These are phyloP conservation scores for Campoletis raptor DNA, from an alignment of 2,888 invertebrate genomes.

Conservation along the genomic window DNA sequence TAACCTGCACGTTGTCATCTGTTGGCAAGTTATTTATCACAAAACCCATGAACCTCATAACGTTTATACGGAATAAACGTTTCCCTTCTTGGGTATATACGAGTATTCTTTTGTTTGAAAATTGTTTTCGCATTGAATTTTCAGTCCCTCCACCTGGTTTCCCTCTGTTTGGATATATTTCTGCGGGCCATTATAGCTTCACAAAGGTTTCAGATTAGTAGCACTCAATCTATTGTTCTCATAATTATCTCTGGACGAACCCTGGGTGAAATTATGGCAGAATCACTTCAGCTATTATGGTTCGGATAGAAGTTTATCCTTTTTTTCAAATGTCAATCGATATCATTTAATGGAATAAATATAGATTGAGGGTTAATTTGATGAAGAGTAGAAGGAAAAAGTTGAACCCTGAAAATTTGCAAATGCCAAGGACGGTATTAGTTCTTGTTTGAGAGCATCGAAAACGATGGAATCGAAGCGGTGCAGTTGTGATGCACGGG, in stretches of 20 bases:
- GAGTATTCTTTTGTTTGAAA: background rate
- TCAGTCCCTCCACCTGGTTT: background rate
- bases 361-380: no score
- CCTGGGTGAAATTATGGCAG: constrained; percentile 16
- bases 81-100: no score
- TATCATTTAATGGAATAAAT: no score
- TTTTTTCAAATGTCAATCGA: background rate
- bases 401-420: background rate
- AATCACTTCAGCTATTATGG: background rate
- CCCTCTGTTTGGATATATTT: constrained; percentile 2
- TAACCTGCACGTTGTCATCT: background rate
- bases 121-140: background rate
- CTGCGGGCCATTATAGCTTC: constrained; percentile 11
- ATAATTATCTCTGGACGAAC: constrained; percentile 4
- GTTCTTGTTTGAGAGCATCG: background rate
- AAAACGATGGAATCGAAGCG: background rate
- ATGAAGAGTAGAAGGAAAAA: background rate
- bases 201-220: constrained; percentile 7
- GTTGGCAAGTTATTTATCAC: background rate
- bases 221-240: constrained; percentile 20
- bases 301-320: background rate
- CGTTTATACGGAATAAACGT: background rate
- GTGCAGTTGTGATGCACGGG: background rate
- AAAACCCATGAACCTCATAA: background rate
- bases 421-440: background rate